A percentile compares a stretch with the other conserved stretches of the same genome.
phyloP scores from a whole-genome alignment of 1,140 invertebrate genomes.

The Colletes latitarsis region DNA sequence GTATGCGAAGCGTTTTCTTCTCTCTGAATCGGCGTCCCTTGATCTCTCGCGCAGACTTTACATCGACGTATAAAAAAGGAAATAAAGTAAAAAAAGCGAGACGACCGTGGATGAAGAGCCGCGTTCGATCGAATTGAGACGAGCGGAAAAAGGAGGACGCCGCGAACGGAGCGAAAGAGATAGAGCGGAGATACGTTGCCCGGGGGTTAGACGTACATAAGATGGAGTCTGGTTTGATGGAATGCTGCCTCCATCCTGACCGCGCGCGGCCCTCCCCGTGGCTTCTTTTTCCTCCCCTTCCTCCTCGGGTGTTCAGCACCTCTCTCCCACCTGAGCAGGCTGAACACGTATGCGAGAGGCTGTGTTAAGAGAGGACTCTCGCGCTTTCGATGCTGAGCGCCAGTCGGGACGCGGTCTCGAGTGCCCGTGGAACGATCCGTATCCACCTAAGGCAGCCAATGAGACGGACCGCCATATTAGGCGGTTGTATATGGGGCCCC shows the following conservation, averaged over 20 bases:
- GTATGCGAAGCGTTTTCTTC: background rate
- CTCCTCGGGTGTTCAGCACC: constrained; percentile 53
- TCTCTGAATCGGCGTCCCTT: constrained; percentile 33
- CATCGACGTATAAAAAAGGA: constrained; percentile 27
- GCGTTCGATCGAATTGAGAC: constrained; percentile 46
- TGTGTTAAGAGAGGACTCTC: constrained; percentile 50
- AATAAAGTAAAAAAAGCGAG: constrained; percentile 25
- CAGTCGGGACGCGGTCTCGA: constrained; percentile 22
- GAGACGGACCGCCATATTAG: constrained; percentile 61
- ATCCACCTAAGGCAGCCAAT: constrained; percentile 56
- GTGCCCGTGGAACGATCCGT: constrained; percentile 44
- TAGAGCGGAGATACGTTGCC: constrained; percentile 57
- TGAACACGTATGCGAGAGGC: constrained; percentile 51
- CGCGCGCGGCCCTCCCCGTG: constrained; percentile 47
- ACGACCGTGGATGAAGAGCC: background rate
- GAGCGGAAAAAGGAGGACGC: constrained; percentile 31
- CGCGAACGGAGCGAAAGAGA: constrained; percentile 39
- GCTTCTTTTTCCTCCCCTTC: constrained; percentile 16
- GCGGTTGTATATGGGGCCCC: constrained; percentile 43
- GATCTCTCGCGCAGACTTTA: constrained; percentile 27
- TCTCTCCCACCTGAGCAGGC: constrained; percentile 43
- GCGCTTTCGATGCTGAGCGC: constrained; percentile 34
- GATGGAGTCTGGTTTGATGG: constrained; percentile 78
- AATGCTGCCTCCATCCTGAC: constrained; percentile 73
- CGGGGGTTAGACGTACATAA: constrained; percentile 66